Conservation (phyloP, 2,888 invertebrate species). For the Chrysina gloriosa region DNA sequence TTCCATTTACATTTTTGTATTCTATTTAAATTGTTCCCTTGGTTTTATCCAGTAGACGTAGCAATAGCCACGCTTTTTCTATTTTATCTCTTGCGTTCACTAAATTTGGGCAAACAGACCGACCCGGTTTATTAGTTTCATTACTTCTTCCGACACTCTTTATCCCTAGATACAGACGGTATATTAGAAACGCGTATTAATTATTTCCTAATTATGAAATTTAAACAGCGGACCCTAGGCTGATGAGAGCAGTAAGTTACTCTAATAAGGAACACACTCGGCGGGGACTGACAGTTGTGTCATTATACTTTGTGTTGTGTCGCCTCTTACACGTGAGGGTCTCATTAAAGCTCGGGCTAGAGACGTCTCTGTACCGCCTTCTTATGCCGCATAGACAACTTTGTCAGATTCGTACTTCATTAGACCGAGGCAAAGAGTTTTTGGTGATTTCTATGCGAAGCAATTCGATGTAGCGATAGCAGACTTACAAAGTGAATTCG, state of each 20-base stretch:
- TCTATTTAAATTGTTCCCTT: no score
- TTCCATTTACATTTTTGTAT: no score
- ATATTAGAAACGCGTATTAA: slow-evolving; percentile 40
- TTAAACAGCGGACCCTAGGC: slow-evolving; percentile 50
- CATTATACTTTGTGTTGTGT: slow-evolving; percentile 54
- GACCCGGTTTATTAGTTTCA: slow-evolving; percentile 6
- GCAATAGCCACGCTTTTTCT: no score
- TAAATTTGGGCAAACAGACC: no score
- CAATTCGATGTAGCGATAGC: not conserved
- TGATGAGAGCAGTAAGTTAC: slow-evolving; percentile 50
- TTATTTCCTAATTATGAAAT: slow-evolving; percentile 48
- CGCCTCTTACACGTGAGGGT: slow-evolving; percentile 53
- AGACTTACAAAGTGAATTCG: not conserved
- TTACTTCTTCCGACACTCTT: not conserved
- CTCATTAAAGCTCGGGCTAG: slow-evolving; percentile 53
- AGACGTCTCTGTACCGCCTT: slow-evolving; percentile 46
- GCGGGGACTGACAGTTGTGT: slow-evolving; percentile 53
- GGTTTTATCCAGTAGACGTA: no score
- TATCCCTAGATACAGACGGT: not conserved
- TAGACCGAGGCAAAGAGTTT: not conserved
- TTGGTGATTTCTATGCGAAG: not conserved
- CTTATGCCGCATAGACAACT: slow-evolving; percentile 33
- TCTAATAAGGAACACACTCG: slow-evolving; percentile 53
- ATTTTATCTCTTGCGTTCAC: no score
- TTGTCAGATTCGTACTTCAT: slow-evolving; percentile 3